Conservation (phyloP, 1,140 invertebrate genomes). For the Heliconius congener region DNA sequence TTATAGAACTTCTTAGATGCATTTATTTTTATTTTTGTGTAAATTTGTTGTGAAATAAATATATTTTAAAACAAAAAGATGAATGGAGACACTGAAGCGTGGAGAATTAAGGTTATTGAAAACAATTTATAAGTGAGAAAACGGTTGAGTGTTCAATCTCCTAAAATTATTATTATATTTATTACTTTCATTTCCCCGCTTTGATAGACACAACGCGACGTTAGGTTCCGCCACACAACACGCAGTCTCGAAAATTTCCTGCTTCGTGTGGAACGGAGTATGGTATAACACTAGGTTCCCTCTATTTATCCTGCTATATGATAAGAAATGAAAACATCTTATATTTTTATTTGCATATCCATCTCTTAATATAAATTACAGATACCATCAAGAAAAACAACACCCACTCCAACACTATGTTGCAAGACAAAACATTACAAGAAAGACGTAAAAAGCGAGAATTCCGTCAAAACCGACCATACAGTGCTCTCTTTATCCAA, state of each 20-base stretch:
- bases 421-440: neutral
- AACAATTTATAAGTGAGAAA: neutral
- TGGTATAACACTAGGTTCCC: neutral
- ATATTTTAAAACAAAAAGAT: neutral
- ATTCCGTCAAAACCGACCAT: neutral
- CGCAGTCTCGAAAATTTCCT: too few relatives aligned
- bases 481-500: neutral
- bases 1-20: neutral
- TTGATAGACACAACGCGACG: too few relatives aligned
- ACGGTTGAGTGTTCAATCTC: too few relatives aligned
- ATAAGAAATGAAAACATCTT: too few relatives aligned
- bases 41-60: neutral
- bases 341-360: too few relatives aligned
- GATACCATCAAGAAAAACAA: conserved; percentile 1
- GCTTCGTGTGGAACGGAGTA: neutral
- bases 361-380: neutral
- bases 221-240: too few relatives aligned
- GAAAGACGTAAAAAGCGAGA: neutral
- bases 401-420: neutral
- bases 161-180: too few relatives aligned
- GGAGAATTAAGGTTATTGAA: neutral
- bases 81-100: neutral
- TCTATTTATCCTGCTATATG: too few relatives aligned
- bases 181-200: too few relatives aligned
- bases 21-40: neutral